phyloP scores from a whole-genome alignment of 2,888 invertebrate genomes.

The Lasioglossum villosulum region DNA sequence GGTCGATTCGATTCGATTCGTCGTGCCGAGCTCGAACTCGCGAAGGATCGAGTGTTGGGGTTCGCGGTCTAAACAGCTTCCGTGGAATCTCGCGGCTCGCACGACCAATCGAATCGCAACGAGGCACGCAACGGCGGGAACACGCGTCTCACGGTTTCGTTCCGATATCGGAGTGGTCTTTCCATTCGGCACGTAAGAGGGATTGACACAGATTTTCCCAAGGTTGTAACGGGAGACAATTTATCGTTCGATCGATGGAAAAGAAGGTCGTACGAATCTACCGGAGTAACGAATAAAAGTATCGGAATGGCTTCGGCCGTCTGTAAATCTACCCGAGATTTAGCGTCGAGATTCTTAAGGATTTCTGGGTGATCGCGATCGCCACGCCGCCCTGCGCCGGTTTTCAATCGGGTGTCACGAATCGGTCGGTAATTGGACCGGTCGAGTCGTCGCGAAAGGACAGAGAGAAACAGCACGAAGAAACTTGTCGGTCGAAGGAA shows the following conservation, averaged over 20 bases:
- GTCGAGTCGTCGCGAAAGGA: not conserved
- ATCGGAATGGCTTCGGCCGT: conserved; percentile 58
- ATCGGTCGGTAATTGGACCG: not conserved
- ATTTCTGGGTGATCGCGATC: conserved; percentile 21
- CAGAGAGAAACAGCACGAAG: not conserved
- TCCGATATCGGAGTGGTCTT: conserved; percentile 31
- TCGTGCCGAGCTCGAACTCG: not conserved
- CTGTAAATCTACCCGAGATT: conserved; percentile 35
- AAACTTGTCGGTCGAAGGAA: conserved; percentile 78
- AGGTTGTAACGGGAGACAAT: conserved; percentile 57
- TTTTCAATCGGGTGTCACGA: not conserved
- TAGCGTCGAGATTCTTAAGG: conserved; percentile 29
- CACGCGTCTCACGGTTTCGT: conserved; percentile 20
- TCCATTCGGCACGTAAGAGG: conserved; percentile 48
- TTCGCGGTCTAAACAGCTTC: not conserved
- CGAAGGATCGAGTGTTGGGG: not conserved
- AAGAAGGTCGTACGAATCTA: conserved; percentile 53
- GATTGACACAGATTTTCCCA: conserved; percentile 67
- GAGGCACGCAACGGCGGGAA: not conserved
- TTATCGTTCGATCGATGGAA: conserved; percentile 55
- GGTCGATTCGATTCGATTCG: conserved; percentile 8
- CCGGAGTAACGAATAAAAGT: conserved; percentile 42
- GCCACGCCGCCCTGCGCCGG: not conserved
- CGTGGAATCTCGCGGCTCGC: not conserved
- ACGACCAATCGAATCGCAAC: not conserved